phyloP scores from a whole-genome alignment of 2,113 vertebrate species.

The Hypomesus transpacificus region DNA sequence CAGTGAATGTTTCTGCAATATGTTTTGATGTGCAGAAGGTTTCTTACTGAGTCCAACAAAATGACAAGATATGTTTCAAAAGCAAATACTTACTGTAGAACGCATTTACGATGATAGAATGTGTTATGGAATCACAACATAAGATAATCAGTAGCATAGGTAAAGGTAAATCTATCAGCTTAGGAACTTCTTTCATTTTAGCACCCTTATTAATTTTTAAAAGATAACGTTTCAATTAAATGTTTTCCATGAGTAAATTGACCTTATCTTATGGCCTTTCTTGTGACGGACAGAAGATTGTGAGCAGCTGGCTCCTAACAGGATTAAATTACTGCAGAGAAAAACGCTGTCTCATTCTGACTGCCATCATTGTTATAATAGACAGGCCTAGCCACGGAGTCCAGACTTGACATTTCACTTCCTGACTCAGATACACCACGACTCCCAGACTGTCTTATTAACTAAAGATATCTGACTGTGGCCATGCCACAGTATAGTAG shows the following conservation, averaged over 20 bases:
- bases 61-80: too few species aligned
- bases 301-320: slow-evolving; percentile 2
- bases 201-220: background rate
- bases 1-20: too few species aligned
- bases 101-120: too few species aligned
- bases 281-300: slow-evolving; percentile 9
- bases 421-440: too few species aligned
- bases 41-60: too few species aligned
- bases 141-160: background rate
- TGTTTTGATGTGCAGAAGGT: too few species aligned
- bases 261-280: slow-evolving; percentile 31
- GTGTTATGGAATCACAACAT: background rate
- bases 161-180: background rate
- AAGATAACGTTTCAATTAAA: slow-evolving; percentile 1
- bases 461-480: background rate
- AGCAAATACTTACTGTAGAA: too few species aligned
- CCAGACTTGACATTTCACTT: slow-evolving; percentile 19
- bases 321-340: slow-evolving; percentile 21
- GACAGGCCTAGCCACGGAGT: background rate
- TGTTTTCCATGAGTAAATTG: slow-evolving; percentile 9
- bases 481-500: background rate
- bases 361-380: background rate
- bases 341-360: slow-evolving; percentile 10
- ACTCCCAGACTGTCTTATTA: background rate
- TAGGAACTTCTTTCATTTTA: background rate